phyloP scores from a whole-genome alignment of 1,140 invertebrate genomes.

The Drosophila yakuba region DNA sequence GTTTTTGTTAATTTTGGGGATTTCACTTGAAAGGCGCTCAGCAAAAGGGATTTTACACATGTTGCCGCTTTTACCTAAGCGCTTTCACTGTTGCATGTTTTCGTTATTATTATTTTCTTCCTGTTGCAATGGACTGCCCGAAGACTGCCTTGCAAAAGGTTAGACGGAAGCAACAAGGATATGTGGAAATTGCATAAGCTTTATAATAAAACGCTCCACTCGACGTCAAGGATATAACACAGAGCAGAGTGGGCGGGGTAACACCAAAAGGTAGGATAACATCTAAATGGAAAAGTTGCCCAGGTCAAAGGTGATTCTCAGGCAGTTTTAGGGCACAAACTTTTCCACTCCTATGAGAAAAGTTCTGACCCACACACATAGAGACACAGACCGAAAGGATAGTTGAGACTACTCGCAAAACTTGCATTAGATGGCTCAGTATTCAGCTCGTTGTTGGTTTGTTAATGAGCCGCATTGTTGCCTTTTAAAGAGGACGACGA shows the following conservation, averaged over 20 bases:
- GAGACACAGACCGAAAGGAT: background rate
- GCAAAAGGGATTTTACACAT: constrained; percentile 67
- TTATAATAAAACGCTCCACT: constrained; percentile 67
- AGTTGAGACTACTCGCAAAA: constrained; percentile 23
- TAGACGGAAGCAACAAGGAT: constrained; percentile 39
- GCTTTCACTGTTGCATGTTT: constrained; percentile 17
- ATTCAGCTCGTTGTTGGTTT: constrained; percentile 48
- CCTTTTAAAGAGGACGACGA: constrained; percentile 42
- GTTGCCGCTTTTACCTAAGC: constrained; percentile 54
- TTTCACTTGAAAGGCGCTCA: constrained; percentile 63
- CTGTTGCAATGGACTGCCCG: constrained; percentile 30
- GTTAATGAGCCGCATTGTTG: constrained; percentile 67
- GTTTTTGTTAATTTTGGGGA: constrained; percentile 80
- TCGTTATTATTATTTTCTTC: constrained; percentile 30
- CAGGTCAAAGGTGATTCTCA: constrained; percentile 58
- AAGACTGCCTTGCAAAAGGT: constrained; percentile 3
- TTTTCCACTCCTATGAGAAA: constrained; percentile 47
- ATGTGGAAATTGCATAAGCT: constrained; percentile 76
- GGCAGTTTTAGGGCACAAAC: constrained; percentile 39
- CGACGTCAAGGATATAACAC: constrained; percentile 11
- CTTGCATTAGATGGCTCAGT: constrained; percentile 40
- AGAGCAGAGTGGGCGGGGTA: background rate
- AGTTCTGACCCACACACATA: constrained; percentile 33
- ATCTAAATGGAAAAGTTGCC: constrained; percentile 52
- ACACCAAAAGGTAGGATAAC: constrained; percentile 14